These are phyloP conservation scores for Glyptemys insculpta DNA, from an alignment of 2,797 vertebrate species.

Conservation along the genomic window DNA sequence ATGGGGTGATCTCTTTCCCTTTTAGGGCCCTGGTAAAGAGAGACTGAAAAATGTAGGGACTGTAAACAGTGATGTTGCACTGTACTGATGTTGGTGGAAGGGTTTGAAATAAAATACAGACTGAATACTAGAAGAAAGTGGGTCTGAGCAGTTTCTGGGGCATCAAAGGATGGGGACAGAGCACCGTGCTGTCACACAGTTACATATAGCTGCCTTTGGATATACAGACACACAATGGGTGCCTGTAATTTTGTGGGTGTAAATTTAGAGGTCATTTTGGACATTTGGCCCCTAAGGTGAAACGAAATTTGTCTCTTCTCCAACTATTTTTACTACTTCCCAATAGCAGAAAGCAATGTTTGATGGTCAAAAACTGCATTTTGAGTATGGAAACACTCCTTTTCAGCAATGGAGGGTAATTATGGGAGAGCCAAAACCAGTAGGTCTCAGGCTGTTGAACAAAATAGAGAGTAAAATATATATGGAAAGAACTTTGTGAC, in stretches of 20 bases:
- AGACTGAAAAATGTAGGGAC: too few relatives aligned
- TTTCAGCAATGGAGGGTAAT: not conserved
- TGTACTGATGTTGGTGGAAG: too few relatives aligned
- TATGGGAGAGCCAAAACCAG: not conserved
- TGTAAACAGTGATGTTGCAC: too few relatives aligned
- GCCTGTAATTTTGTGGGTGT: not conserved
- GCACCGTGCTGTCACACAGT: not conserved
- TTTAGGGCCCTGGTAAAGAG: too few relatives aligned
- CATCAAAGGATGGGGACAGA: not conserved
- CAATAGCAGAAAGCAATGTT: not conserved
- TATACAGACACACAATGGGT: not conserved
- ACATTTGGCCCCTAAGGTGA: not conserved
- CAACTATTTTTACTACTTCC: not conserved
- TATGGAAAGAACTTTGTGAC: not conserved
- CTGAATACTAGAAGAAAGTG: not conserved
- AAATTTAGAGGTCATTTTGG: not conserved
- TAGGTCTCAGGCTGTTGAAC: not conserved
- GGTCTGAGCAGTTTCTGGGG: too few relatives aligned
- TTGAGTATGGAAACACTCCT: not conserved
- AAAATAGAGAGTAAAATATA: not conserved
- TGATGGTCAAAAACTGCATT: not conserved
- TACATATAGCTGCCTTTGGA: not conserved
- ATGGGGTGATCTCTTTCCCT: too few relatives aligned
- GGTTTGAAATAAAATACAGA: not conserved
- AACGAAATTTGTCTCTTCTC: not conserved